Evolutionary conservation across 2,113 vertebrate genomes (phyloP), one percentile per base, ranked within the genome.

Genomic region (Natator depressus): DNA sequence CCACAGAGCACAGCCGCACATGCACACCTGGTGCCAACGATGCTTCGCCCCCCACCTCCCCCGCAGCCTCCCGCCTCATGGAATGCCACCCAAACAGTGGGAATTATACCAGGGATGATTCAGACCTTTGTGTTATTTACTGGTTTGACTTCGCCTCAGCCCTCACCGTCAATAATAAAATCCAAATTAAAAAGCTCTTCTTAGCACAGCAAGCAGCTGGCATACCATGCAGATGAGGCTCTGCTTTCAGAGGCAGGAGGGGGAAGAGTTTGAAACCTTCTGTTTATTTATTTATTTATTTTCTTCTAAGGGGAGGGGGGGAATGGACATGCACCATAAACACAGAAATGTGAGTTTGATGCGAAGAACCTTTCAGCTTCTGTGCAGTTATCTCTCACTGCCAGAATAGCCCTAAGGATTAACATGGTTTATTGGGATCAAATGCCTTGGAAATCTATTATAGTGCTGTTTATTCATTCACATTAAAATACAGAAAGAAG

Each of bases 391-490:
- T 98, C 98, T 98, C 97, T 96, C 92, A 93, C 97, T 98, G 95
- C 98, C 98, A 99, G 98, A 98, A 98, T 94, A 98, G 97, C 98
- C 97, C 93, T 96, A 92, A 98, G 98, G 98, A 98, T 98, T 98
- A 98, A 98, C 96, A 98, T 95, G 96, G 93, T 98, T 98, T 98
- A 97, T 96, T 98, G 96, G 98, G 98, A 98, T 98, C 98, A 98
- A 98, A 98, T 97, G 97, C 96, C 95, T 98, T 93, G 91, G 94
- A 98, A 98, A 97, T 97, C 91, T 96, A 97, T 98, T 98, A 95
- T 90, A 98, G 93, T 96, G 89, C 96, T 97, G 96, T 98, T 98
- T 98, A 98, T 88, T 97, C 5, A 22, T 91, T 96, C 84, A 6
- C 90, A 97, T 98, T 98, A 98, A 98, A 98, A 98, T 98, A 96